A percentile compares a stretch with the other conserved stretches of the same genome.
These are phyloP conservation scores for Rhinopomastus cyanomelas DNA, from an alignment of 2,113 vertebrate genomes.

Conservation along the genomic window DNA sequence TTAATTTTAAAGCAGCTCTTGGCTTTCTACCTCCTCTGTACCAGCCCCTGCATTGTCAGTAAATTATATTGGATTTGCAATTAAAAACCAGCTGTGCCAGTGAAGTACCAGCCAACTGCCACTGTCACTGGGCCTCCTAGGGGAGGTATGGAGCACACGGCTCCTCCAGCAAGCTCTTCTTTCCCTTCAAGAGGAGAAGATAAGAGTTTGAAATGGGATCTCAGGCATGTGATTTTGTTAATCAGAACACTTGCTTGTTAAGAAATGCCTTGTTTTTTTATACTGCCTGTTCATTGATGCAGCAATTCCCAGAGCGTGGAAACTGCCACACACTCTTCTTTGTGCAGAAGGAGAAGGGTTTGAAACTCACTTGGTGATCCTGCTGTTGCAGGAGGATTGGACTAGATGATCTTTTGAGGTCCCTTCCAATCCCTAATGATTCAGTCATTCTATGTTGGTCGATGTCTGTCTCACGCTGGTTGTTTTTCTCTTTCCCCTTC, in stretches of 20 bases:
- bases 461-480: background rate
- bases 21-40: background rate
- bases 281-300: background rate
- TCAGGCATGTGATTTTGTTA: constrained; percentile 1
- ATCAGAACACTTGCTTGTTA: background rate
- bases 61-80: constrained; percentile 59
- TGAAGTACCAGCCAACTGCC: constrained; percentile 51
- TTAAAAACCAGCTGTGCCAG: constrained; percentile 67
- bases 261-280: background rate
- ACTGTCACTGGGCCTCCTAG: background rate
- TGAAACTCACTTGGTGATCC: too few species aligned
- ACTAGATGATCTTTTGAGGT: too few species aligned
- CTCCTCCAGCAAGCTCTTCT: constrained; percentile 23
- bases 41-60: constrained; percentile 29
- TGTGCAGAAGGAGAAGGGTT: background rate
- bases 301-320: constrained; percentile 12
- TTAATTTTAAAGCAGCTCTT: constrained; percentile 60
- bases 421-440: too few species aligned
- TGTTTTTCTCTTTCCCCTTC: background rate
- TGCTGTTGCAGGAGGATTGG: background rate
- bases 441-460: background rate
- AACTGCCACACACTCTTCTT: background rate
- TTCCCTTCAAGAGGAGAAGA: background rate
- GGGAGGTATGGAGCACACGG: constrained; percentile 5
- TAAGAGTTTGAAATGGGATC: constrained; percentile 31